Evolutionary conservation across 2,888 invertebrate species (phyloP).

Genomic region (Athrips mouffetella): DNA sequence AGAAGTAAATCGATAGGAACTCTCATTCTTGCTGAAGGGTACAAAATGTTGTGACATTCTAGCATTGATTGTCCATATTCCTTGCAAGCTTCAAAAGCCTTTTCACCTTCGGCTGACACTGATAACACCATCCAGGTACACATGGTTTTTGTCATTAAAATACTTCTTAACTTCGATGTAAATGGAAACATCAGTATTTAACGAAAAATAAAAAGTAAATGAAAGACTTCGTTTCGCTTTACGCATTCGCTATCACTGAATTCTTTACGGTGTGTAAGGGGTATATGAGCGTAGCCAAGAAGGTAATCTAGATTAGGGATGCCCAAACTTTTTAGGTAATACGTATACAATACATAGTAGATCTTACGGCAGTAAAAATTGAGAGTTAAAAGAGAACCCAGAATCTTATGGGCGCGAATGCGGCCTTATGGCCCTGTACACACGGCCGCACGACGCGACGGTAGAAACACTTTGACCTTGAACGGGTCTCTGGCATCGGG

Average conservation of each 20-base stretch:
- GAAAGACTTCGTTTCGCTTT: neutral
- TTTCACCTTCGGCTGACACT: slow-evolving; percentile 46
- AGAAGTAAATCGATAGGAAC: slow-evolving; percentile 69
- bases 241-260: neutral
- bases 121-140: slow-evolving; percentile 14
- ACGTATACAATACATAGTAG: too few relatives aligned
- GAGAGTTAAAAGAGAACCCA: too few relatives aligned
- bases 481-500: too few relatives aligned
- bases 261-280: neutral
- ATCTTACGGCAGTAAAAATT: too few relatives aligned
- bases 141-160: neutral
- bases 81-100: slow-evolving; percentile 57
- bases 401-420: too few relatives aligned
- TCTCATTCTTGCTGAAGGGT: slow-evolving; percentile 48
- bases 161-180: neutral
- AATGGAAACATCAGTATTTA: neutral
- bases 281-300: neutral
- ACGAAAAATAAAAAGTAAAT: neutral
- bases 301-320: neutral
- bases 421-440: too few relatives aligned
- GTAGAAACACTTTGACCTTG: too few relatives aligned
- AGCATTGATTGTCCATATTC: slow-evolving; percentile 57
- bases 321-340: neutral
- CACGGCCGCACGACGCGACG: too few relatives aligned
- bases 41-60: slow-evolving; percentile 64